A percentile compares a stretch with the other conserved stretches of the same genome.
phyloP scores from a whole-genome alignment of 2,888 invertebrate species.

The Meiosimyza decipiens region DNA sequence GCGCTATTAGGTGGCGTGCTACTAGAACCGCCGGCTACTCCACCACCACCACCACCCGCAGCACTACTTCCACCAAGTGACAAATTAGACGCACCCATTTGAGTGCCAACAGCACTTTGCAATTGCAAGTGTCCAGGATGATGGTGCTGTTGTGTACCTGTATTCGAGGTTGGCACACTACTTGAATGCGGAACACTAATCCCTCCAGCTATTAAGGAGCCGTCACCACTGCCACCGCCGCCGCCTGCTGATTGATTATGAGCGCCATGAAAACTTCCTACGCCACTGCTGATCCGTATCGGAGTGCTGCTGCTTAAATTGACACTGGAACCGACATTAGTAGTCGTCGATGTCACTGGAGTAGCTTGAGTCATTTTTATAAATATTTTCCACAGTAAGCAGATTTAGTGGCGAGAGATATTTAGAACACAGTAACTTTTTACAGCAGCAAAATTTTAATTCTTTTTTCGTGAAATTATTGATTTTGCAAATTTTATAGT shows the following conservation, averaged over 20 bases:
- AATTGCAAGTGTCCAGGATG: slow-evolving; percentile 53
- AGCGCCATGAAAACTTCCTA: slow-evolving; percentile 47
- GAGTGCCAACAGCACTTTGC: slow-evolving; percentile 49
- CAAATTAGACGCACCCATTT: slow-evolving; percentile 57
- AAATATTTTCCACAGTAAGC: background rate
- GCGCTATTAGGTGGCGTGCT: slow-evolving; percentile 64
- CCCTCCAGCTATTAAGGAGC: slow-evolving; percentile 7
- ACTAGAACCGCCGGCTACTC: slow-evolving; percentile 52
- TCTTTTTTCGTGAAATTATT: slow-evolving; percentile 7
- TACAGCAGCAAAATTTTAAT: background rate
- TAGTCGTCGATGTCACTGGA: slow-evolving; percentile 22
- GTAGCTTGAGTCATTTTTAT: slow-evolving; percentile 40
- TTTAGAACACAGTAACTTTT: background rate
- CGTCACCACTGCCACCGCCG: slow-evolving; percentile 38
- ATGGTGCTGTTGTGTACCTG: slow-evolving; percentile 36
- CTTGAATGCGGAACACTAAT: slow-evolving; percentile 49
- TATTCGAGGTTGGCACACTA: slow-evolving; percentile 52
- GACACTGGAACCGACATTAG: slow-evolving; percentile 35
- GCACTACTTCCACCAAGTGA: slow-evolving; percentile 52
- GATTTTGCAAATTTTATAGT: slow-evolving; percentile 19
- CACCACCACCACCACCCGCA: slow-evolving; percentile 50
- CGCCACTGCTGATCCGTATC: slow-evolving; percentile 59
- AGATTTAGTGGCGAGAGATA: background rate
- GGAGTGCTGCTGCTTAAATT: slow-evolving; percentile 56
- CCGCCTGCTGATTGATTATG: slow-evolving; percentile 36